These are phyloP conservation scores for Xylota segnis DNA, from an alignment of 2,888 invertebrate genomes.

Conservation along the genomic window DNA sequence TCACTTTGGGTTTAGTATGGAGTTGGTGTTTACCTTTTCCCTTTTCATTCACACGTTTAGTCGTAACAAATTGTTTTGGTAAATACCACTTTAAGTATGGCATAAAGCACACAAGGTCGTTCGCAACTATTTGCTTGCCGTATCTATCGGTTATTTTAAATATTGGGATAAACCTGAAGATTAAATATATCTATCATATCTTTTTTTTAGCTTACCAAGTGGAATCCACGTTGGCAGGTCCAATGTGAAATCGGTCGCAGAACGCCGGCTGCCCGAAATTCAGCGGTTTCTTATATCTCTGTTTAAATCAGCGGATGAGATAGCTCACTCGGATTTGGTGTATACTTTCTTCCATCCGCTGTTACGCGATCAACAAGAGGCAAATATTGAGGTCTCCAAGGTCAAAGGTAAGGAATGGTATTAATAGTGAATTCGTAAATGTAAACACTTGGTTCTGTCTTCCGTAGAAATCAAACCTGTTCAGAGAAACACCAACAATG, in stretches of 20 bases:
- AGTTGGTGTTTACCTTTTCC: conserved; percentile 27
- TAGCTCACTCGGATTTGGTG: conserved; percentile 97
- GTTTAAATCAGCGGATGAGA: conserved; percentile 95
- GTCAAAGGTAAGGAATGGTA: conserved; percentile 87
- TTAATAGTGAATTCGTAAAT: background rate
- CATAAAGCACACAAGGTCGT: conserved; percentile 31
- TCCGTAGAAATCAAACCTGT: conserved; percentile 81
- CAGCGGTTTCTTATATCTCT: conserved; percentile 94
- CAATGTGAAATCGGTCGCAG: conserved; percentile 97
- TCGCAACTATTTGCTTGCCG: background rate
- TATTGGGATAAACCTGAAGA: background rate
- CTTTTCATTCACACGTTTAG: conserved; percentile 25
- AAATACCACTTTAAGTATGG: conserved; percentile 5
- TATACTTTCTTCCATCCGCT: conserved; percentile 99
- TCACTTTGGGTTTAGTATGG: conserved; percentile 6
- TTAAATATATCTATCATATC: background rate
- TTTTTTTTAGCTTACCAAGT: conserved; percentile 86
- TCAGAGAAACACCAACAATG: conserved; percentile 82
- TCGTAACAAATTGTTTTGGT: conserved; percentile 29
- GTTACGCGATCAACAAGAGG: conserved; percentile 96
- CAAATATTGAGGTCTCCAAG: conserved; percentile 91
- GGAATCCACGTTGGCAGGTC: conserved; percentile 95
- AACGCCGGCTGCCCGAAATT: conserved; percentile 95
- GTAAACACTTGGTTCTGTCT: background rate
- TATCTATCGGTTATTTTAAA: background rate